Evolutionary conservation across 2,888 invertebrate species (phyloP).

Genomic region (Cotesia congregata): DNA sequence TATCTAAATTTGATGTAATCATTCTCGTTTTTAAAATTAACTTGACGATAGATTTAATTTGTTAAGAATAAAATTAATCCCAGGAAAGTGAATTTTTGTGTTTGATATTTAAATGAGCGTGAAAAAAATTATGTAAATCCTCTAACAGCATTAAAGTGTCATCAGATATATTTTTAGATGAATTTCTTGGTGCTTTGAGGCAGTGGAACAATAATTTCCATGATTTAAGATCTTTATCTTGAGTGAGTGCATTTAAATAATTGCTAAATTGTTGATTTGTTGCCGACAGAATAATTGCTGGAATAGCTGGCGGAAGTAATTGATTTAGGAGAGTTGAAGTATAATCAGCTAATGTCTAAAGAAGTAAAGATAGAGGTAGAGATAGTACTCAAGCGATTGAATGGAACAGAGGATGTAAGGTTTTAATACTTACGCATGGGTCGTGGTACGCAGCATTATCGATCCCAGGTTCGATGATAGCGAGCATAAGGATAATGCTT

Average conservation of each 20-base stretch:
- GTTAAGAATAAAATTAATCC: too few species aligned
- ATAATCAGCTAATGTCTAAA: background rate
- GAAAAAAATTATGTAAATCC: background rate
- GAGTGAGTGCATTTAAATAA: conserved; percentile 95
- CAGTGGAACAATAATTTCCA: conserved; percentile 97
- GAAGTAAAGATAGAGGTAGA: background rate
- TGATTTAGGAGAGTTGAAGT: conserved; percentile 79
- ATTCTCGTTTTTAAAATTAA: too few species aligned
- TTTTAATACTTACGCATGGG: conserved; percentile 46
- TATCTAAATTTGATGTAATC: too few species aligned
- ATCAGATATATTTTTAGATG: background rate
- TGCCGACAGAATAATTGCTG: conserved; percentile 95
- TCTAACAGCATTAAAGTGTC: background rate
- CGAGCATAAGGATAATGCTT: conserved; percentile 96
- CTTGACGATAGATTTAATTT: too few species aligned
- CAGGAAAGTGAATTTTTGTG: too few species aligned
- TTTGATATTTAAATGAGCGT: background rate
- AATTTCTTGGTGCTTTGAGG: conserved; percentile 40
- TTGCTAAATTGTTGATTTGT: conserved; percentile 95
- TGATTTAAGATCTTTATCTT: conserved; percentile 83
- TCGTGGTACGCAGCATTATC: conserved; percentile 48
- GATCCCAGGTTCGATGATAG: conserved; percentile 93
- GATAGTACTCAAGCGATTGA: too few species aligned
- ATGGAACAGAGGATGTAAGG: background rate
- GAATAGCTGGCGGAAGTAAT: conserved; percentile 94